Conservation (phyloP, 2,797 vertebrate species). For the Oreochromis grahami region DNA sequence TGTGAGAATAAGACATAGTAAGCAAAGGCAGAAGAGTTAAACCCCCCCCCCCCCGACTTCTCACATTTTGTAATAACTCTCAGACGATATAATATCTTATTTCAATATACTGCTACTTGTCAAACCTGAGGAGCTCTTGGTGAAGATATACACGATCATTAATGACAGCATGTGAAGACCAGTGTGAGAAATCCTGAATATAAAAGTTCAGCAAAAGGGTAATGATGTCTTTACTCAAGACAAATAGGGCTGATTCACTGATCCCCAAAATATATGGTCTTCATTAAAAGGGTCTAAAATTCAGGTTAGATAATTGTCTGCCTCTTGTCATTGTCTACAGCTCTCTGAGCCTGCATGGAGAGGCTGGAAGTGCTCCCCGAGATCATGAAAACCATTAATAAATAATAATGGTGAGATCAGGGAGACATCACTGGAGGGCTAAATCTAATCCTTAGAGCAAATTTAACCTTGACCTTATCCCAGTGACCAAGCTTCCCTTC, state of each 20-base stretch:
- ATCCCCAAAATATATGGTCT: neutral
- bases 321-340: constrained; percentile 31
- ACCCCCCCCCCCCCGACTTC: constrained; percentile 16
- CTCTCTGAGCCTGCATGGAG: constrained; percentile 11
- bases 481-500: constrained; percentile 26
- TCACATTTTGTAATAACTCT: constrained; percentile 26
- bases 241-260: constrained; percentile 11
- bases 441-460: constrained; percentile 56
- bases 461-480: constrained; percentile 69
- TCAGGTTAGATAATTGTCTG: constrained; percentile 9
- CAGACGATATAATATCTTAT: constrained; percentile 20
- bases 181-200: constrained; percentile 21
- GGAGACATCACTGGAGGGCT: constrained; percentile 42
- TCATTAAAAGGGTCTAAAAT: neutral
- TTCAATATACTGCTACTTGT: constrained; percentile 39
- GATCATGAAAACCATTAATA: constrained; percentile 62
- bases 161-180: neutral
- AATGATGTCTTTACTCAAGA: constrained; percentile 18
- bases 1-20: neutral
- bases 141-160: neutral
- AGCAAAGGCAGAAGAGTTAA: constrained; percentile 21
- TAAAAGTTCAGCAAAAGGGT: constrained; percentile 33
- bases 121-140: neutral
- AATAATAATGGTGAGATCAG: constrained; percentile 62
- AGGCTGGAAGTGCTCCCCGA: constrained; percentile 33